Base-by-base conservation (phyloP, 1,140 invertebrate species). In the Bombus sibiricus region DNA sequence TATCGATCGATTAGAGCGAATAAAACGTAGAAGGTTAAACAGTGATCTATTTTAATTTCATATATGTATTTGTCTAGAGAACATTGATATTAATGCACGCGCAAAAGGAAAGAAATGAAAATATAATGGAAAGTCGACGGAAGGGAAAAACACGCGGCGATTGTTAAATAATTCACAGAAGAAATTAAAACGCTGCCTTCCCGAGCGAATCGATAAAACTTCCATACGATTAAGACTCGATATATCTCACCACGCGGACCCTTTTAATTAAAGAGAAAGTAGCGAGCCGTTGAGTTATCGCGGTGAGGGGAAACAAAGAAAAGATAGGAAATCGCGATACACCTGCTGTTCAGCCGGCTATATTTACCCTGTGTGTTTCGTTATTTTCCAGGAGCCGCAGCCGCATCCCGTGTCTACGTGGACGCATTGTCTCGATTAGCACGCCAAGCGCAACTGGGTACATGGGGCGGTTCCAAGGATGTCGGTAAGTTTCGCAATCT, bases 401-500 rank as follows among this genome's bases (percentile, higher is more conserved):
- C 97, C 80, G 98, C 98, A 68, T 98, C 97, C 39, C 96, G 97
- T 62, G 94, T 98, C 88, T 98, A 98, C 95, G 97, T 98, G 90
- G 98, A 98, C 93, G 97, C 98, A 89, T 97, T 98, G 93, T 97
- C 97, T 81, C 98, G 98, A 94, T 96, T 98, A 90, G 98, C 98
- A 53, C 96, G 97, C 89, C 98, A 98, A 93, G 98, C 98, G 80
- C 98, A 98, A 95, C 97, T 98, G 93, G 97, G 97, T 66, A 97
- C 97, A 83, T 98, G 97, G 97, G 98, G 98, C 91, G 98, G 97
- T 94, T 98, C 98, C 88, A 97, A 97, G 88, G 98, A 98, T 96
- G 98, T 98, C 90, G 98, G 98, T 98, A 96, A 97, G 96, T 95
- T 73, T 75, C 34, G n/a, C 59, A 57, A 81, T 81, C 53, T 85